A percentile compares a stretch with the other conserved stretches of the same genome.
These are phyloP conservation scores for Oreonectes daqikongensis DNA, from an alignment of 2,797 vertebrate genomes.

Conservation along the genomic window DNA sequence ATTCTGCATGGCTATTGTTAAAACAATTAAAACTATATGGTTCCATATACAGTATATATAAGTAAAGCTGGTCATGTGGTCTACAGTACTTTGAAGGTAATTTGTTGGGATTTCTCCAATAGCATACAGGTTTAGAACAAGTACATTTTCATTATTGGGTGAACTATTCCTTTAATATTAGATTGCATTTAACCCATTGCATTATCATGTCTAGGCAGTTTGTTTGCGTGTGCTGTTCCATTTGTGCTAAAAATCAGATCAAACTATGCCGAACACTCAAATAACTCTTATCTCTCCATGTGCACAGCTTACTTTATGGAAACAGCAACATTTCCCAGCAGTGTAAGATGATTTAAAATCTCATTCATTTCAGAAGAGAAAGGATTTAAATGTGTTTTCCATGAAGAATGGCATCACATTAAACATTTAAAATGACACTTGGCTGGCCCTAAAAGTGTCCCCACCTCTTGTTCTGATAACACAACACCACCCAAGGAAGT, in stretches of 20 bases:
- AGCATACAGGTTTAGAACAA: too few relatives aligned
- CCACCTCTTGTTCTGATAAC: slow-evolving; percentile 34
- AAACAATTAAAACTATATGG: too few relatives aligned
- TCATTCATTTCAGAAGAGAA: too few relatives aligned
- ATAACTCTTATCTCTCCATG: slow-evolving; percentile 44
- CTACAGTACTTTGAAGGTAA: too few relatives aligned
- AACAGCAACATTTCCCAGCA: slow-evolving; percentile 63
- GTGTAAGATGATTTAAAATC: slow-evolving; percentile 25
- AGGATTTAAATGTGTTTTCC: too few relatives aligned
- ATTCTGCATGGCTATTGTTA: too few relatives aligned
- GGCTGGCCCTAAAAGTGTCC: slow-evolving; percentile 18
- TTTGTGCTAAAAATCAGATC: too few relatives aligned
- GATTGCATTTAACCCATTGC: not conserved
- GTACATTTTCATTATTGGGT: too few relatives aligned
- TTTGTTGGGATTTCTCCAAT: too few relatives aligned
- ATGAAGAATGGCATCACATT: slow-evolving; percentile 23
- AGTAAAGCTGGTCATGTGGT: too few relatives aligned
- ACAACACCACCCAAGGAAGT: slow-evolving; percentile 35
- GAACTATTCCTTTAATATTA: not conserved
- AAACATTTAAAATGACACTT: slow-evolving; percentile 9
- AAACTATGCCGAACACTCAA: not conserved
- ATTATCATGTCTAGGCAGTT: not conserved
- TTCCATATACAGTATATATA: too few relatives aligned
- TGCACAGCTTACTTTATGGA: slow-evolving; percentile 60
- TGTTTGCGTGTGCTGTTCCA: not conserved